phyloP scores from a whole-genome alignment of 92 coral and sea anemone genomes.

The Umimayanthus chanpuru region DNA sequence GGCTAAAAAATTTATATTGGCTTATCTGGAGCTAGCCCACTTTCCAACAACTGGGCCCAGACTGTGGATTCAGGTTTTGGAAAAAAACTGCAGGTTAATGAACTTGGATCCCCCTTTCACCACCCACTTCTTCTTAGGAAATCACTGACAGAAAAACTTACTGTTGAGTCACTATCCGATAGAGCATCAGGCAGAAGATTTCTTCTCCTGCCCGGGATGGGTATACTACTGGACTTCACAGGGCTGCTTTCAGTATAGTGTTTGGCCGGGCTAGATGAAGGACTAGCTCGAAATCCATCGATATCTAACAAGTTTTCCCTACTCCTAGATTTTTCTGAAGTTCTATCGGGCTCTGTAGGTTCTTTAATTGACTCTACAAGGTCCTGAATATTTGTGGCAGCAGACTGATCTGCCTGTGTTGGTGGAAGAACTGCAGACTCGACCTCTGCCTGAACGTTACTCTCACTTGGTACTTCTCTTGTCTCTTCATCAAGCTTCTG shows the following conservation, averaged over 20 bases:
- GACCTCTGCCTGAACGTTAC: neutral
- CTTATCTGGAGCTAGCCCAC: too few species aligned
- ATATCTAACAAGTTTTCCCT: conserved; percentile 26
- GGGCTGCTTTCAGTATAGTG: neutral
- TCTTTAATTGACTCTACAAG: conserved; percentile 39
- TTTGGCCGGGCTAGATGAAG: conserved; percentile 36
- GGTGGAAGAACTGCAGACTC: neutral
- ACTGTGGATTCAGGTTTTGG: too few species aligned
- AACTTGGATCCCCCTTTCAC: neutral
- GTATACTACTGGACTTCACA: conserved; percentile 69
- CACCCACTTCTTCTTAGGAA: neutral
- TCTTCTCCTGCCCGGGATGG: conserved; percentile 66
- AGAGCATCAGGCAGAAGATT: conserved; percentile 42
- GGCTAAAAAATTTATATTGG: too few species aligned
- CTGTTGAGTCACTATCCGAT: conserved; percentile 73
- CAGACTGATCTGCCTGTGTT: conserved; percentile 11
- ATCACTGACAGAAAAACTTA: conserved; percentile 1
- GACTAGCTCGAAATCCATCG: neutral
- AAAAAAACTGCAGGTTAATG: too few species aligned
- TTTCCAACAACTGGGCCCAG: too few species aligned
- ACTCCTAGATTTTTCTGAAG: conserved; percentile 29
- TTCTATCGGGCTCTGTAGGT: conserved; percentile 23
- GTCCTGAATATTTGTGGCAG: neutral
- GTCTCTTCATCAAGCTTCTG: conserved; percentile 32
- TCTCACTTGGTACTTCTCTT: conserved; percentile 2